Conservation (phyloP, 35 echinoderm and acorn worm species). For the Anneissia japonica region DNA sequence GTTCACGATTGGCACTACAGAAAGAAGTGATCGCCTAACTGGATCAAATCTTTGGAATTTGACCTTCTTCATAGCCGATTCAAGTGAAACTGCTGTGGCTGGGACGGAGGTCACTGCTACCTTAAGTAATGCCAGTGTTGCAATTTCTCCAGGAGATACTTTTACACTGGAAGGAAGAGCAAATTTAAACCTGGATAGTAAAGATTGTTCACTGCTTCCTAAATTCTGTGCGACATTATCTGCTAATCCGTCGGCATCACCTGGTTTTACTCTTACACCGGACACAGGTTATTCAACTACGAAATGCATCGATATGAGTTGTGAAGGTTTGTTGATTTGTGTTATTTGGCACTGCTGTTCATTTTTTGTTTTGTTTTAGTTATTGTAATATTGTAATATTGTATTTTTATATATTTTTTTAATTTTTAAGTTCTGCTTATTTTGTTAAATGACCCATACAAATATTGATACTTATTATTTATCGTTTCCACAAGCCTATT, state of each 20-base stretch:
- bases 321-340: neutral
- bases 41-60: neutral
- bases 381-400: no score
- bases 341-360: no score
- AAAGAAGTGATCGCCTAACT: neutral
- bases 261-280: neutral
- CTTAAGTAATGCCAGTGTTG: neutral
- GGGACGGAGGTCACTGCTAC: neutral
- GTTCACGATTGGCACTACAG: neutral
- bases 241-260: neutral
- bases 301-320: neutral
- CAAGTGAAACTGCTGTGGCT: neutral
- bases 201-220: neutral
- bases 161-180: neutral
- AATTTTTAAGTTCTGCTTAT: no score
- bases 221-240: neutral
- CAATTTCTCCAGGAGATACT: neutral
- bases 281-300: neutral
- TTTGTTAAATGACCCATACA: no score
- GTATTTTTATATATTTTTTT: no score
- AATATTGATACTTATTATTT: no score
- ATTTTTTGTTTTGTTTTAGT: no score
- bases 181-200: neutral
- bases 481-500: no score
- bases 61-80: neutral